Evolutionary conservation across 2,888 invertebrate genomes (phyloP).

Genomic region (Volucella bombylans): DNA sequence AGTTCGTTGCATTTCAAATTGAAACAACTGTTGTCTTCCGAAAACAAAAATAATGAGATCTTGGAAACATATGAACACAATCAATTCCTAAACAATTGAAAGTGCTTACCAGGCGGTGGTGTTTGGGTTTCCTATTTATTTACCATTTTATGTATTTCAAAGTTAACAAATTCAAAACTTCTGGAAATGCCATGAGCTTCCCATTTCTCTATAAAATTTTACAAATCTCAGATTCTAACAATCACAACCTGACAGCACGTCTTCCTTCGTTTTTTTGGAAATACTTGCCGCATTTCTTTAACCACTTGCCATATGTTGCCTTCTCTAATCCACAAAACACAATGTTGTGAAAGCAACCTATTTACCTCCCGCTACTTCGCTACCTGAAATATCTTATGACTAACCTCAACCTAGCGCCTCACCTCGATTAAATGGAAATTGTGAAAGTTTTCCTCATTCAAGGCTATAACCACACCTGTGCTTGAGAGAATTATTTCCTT

Average conservation of each 20-base stretch:
- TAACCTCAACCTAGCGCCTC: not conserved
- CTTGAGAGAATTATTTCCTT: not conserved
- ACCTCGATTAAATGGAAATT: slow-evolving; percentile 25
- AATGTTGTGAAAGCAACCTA: slow-evolving; percentile 6
- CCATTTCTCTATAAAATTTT: not conserved
- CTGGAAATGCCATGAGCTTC: not conserved
- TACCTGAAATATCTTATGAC: not conserved
- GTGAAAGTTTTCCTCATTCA: slow-evolving; percentile 27
- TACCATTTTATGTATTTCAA: not conserved
- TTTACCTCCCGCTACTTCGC: not conserved
- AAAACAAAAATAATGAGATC: no score
- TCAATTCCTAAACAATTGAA: no score
- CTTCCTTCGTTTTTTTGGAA: not conserved
- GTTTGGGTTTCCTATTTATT: no score
- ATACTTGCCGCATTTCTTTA: not conserved
- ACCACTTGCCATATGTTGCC: slow-evolving; percentile 1
- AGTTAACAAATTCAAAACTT: slow-evolving; percentile 1
- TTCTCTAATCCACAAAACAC: slow-evolving; percentile 26
- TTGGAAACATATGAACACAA: no score
- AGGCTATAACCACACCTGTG: slow-evolving; percentile 17
- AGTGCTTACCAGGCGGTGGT: no score
- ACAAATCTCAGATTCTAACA: not conserved
- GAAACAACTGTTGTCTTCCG: no score
- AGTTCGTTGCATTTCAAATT: no score
- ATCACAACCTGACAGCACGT: not conserved